These are phyloP conservation scores for Cremastobaeus sp. DNA, from an alignment of 2,888 invertebrate species.

Conservation along the genomic window DNA sequence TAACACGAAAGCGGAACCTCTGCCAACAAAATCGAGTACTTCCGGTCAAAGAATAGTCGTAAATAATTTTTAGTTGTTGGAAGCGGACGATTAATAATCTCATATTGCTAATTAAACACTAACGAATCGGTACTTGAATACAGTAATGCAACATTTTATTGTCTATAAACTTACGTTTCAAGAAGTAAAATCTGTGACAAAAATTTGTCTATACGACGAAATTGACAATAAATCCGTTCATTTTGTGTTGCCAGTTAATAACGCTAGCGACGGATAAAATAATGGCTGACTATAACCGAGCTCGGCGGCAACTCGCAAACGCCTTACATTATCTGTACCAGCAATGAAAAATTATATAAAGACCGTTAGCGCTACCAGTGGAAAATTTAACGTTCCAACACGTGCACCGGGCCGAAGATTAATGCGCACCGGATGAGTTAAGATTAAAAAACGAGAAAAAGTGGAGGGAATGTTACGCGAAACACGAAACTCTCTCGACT, in stretches of 20 bases:
- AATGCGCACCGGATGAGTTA: conserved; percentile 60
- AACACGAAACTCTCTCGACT: conserved; percentile 58
- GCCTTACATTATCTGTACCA: conserved; percentile 58
- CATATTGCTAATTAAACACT: too few species aligned
- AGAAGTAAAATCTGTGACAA: conserved; percentile 4
- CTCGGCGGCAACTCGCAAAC: conserved; percentile 52
- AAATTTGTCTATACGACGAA: conserved; percentile 13
- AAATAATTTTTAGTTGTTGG: too few species aligned
- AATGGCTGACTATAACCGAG: conserved; percentile 57
- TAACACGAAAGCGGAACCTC: too few species aligned
- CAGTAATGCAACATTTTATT: too few species aligned
- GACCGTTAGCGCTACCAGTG: conserved; percentile 60
- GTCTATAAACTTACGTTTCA: too few species aligned
- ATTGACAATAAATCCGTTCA: conserved; percentile 49
- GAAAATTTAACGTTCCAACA: conserved; percentile 63
- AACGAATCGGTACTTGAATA: too few species aligned
- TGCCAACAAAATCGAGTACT: too few species aligned
- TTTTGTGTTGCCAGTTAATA: conserved; percentile 52
- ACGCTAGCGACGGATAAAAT: conserved; percentile 53
- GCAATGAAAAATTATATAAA: conserved; percentile 64
- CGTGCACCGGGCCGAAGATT: conserved; percentile 60
- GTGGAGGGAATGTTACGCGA: conserved; percentile 37
- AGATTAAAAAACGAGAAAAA: conserved; percentile 62
- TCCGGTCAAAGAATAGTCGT: too few species aligned
- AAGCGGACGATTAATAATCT: too few species aligned